phyloP scores from a whole-genome alignment of 2,888 invertebrate species.

The Pantelozetes paolii region DNA sequence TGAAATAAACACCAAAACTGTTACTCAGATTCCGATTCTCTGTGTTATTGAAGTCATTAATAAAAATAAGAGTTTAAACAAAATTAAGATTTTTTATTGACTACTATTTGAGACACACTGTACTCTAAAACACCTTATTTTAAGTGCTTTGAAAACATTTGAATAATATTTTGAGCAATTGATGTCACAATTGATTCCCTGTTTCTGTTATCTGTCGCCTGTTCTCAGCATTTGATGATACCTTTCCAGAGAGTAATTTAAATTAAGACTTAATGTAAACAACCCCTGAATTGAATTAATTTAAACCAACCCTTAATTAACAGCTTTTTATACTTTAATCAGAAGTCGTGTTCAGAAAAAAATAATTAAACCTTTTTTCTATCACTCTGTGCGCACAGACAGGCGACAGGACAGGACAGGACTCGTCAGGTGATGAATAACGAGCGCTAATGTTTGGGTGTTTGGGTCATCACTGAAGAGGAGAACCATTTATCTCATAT shows the following conservation, averaged over 20 bases:
- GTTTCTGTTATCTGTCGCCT: conserved; percentile 20
- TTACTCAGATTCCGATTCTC: background rate
- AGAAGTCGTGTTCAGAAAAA: background rate
- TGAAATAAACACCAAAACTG: background rate
- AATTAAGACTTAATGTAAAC: background rate
- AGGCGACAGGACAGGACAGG: conserved; percentile 34
- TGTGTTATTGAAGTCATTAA: no score
- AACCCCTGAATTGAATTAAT: background rate
- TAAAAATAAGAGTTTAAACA: no score
- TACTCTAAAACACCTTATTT: no score
- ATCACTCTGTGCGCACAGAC: conserved; percentile 18
- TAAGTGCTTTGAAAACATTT: no score
- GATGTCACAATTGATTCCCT: conserved; percentile 4
- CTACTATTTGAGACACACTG: no score
- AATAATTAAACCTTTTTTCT: background rate
- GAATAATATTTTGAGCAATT: background rate
- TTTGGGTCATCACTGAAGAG: conserved; percentile 5
- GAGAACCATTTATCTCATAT: background rate
- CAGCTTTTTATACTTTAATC: no score
- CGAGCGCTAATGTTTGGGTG: background rate
- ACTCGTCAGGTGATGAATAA: conserved; percentile 9
- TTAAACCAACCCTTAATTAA: no score
- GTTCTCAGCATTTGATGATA: background rate
- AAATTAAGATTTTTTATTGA: no score
- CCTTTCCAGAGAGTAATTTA: background rate